Base-by-base conservation (phyloP, 2,797 vertebrate genomes). In the Tenualosa ilisha region DNA sequence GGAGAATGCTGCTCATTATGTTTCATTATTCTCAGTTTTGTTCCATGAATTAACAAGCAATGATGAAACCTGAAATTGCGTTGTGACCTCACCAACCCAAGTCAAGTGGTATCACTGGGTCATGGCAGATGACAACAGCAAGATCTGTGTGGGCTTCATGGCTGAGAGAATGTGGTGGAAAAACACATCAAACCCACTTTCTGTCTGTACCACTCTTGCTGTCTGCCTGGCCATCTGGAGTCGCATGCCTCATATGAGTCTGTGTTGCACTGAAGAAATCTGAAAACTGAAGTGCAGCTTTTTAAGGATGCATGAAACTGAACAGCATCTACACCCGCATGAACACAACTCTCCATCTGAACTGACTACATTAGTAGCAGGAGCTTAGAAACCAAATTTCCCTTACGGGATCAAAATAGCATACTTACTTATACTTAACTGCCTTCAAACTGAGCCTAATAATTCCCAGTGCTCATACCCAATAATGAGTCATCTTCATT, bases 211-310 rank as follows among this genome's bases (percentile, higher is more conserved):
- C 37, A 3, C 13, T 40, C 68, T 17, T 2, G 2, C 65, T 24
- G 22, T 63, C 59, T 63, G 7, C 59, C 22, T 37, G 40, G 72
- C 72, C 72, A 79, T 79, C 72, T 79, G 72, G 72, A 79, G 46
- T 79, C 43, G 37, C 68, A 20, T 15, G 72, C 37, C 72, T 79
- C 40, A 46, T 79, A 22, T 22, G 37, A 46, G 37, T 8, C 37
- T 79, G 22, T 15, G 37, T 79, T 43, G 20, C 40, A 20, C 15
- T 79, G 72, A 46, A 40, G 72, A 46, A 40, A 20, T 40, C 40
- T 2, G 20, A 43, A 15, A 79, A 79, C 46, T 79, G 46, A 79
- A 79, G 72, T 40, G 20, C 40, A 79, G 72, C 40, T 79, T 46
- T 22, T 79, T 40, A 79, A 40, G 6, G 17, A 22, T 46, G 72